A percentile compares a stretch with the other conserved stretches of the same genome.
These are phyloP conservation scores for Platysternon megacephalum DNA, from an alignment of 2,113 vertebrate genomes.

Conservation along the genomic window DNA sequence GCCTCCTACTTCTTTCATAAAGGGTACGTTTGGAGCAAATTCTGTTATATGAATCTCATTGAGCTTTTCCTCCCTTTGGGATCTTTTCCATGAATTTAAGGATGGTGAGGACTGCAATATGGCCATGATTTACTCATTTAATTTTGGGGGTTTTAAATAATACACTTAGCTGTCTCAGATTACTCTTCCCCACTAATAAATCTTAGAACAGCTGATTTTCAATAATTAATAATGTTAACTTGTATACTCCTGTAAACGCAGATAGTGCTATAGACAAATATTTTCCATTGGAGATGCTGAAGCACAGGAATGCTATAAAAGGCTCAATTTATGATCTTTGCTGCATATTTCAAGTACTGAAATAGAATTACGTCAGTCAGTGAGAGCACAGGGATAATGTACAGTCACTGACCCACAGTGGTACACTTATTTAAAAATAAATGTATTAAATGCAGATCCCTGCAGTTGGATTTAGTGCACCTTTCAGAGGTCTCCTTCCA, in stretches of 20 bases:
- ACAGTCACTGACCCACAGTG: background rate
- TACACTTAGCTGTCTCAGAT: background rate
- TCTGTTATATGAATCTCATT: background rate
- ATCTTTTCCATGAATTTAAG: background rate
- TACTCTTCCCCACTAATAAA: background rate
- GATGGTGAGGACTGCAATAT: background rate
- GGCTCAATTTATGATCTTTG: background rate
- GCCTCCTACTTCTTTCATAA: background rate
- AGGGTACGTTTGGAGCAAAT: background rate
- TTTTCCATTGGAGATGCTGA: background rate
- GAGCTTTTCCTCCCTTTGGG: background rate
- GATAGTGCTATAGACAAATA: background rate
- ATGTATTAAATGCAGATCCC: constrained; percentile 49
- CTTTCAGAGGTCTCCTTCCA: constrained; percentile 23
- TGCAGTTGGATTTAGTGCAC: constrained; percentile 13
- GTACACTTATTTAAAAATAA: background rate
- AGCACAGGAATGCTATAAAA: constrained; percentile 24
- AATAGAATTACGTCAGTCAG: background rate
- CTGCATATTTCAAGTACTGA: constrained; percentile 9
- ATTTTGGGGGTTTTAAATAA: background rate
- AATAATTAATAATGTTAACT: background rate
- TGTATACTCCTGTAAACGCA: background rate
- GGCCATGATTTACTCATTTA: background rate
- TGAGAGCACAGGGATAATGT: background rate
- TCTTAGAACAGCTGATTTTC: background rate